Percentiles rank a stretch among this genome's conserved stretches.
These are phyloP conservation scores for Sebastes fasciatus DNA, from an alignment of 2,113 vertebrate species.

Conservation along the genomic window DNA sequence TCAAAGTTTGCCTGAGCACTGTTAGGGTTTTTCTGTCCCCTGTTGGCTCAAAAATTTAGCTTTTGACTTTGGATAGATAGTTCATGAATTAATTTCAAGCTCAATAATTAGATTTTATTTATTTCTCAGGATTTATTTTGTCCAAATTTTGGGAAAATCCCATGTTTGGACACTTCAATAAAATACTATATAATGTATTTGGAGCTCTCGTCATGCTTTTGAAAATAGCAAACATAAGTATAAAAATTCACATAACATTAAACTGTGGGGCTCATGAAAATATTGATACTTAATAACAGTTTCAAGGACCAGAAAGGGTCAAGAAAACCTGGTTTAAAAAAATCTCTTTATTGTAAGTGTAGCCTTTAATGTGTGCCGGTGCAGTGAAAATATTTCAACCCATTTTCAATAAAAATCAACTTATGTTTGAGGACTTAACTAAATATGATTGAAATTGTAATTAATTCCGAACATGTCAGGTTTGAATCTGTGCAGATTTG, in stretches of 20 bases:
- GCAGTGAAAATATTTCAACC: no score
- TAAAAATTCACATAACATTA: background rate
- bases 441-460: background rate
- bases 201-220: background rate
- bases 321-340: background rate
- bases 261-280: background rate
- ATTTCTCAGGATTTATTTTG: background rate
- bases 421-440: background rate
- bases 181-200: background rate
- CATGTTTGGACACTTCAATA: background rate
- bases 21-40: background rate
- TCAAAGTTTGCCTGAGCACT: background rate
- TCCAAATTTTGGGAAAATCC: background rate
- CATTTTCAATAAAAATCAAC: background rate
- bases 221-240: no score
- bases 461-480: background rate
- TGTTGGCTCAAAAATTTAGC: background rate
- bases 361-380: no score
- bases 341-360: no score
- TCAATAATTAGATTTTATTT: background rate
- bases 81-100: background rate
- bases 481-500: background rate
- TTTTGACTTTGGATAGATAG: background rate
- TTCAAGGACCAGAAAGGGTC: background rate
- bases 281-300: background rate